Evolutionary conservation across 2,888 invertebrate genomes (phyloP).

Genomic region (Drepanosiphum platanoidis): DNA sequence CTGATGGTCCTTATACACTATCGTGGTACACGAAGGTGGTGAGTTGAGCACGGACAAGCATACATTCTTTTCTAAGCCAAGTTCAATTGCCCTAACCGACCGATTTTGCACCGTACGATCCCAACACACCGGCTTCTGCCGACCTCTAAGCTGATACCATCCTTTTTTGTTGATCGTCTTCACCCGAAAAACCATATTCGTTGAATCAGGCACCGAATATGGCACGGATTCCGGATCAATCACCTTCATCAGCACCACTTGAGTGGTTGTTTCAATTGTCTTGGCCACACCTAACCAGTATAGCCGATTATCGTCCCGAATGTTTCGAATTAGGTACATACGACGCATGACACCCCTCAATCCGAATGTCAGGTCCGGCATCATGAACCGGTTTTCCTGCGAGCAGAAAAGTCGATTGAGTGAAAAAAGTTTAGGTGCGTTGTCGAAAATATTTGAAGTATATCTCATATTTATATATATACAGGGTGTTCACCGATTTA

Average conservation of each 20-base stretch:
- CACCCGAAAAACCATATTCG: neutral
- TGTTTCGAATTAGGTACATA: slow-evolving; percentile 14
- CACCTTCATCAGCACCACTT: slow-evolving; percentile 30
- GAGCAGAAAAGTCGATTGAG: neutral
- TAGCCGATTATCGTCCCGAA: neutral
- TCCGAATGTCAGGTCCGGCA: slow-evolving; percentile 22
- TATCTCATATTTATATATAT: too few relatives aligned
- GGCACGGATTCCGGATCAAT: neutral
- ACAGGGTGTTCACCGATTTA: too few relatives aligned
- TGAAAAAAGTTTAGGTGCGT: too few relatives aligned
- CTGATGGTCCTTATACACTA: neutral
- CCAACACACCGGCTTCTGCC: neutral
- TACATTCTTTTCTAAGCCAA: neutral
- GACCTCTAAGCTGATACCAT: neutral
- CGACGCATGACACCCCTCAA: neutral
- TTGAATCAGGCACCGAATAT: neutral
- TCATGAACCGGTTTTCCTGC: slow-evolving; percentile 12
- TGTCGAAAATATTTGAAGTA: too few relatives aligned
- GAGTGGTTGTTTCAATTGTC: neutral
- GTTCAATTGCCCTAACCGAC: neutral
- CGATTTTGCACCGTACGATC: neutral
- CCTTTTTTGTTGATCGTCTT: neutral
- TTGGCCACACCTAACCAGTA: slow-evolving; percentile 28
- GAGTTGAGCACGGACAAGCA: neutral
- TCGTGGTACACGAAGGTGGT: neutral